Conservation (phyloP, 2,113 vertebrate genomes). For the Pygoscelis antarcticus region DNA sequence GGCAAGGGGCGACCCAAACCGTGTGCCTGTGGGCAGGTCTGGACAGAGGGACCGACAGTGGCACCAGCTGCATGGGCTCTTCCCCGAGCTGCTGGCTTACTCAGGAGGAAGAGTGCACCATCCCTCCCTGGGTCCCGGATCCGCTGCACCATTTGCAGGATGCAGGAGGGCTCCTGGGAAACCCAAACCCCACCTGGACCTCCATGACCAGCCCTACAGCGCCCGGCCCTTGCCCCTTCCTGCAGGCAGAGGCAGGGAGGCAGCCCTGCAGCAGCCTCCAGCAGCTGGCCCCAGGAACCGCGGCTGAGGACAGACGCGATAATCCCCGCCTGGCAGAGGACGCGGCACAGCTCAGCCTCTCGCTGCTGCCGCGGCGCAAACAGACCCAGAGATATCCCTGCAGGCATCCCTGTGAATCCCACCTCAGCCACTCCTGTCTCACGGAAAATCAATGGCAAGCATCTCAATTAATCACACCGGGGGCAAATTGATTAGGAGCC, state of each 20-base stretch:
- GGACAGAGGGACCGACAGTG: accelerated
- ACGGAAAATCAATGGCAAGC: slow-evolving; percentile 76
- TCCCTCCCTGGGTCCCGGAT: accelerated
- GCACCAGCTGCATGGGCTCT: accelerated
- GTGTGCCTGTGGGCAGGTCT: accelerated
- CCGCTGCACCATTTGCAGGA: accelerated
- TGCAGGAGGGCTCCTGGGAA: background rate
- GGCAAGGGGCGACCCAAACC: background rate
- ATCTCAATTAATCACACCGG: slow-evolving; percentile 83
- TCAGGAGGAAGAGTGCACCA: accelerated
- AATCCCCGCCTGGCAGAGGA: background rate
- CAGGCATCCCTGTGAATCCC: background rate
- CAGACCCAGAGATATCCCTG: background rate
- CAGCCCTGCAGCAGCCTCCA: no score
- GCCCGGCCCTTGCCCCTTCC: background rate
- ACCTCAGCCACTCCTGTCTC: background rate
- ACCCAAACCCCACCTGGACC: background rate
- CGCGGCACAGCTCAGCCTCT: background rate
- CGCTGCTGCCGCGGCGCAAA: accelerated
- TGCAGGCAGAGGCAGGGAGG: background rate
- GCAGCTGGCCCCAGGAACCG: no score
- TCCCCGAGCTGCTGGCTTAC: accelerated
- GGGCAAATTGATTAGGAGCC: slow-evolving; percentile 80
- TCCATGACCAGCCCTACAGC: accelerated
- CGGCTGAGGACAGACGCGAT: accelerated